These are phyloP conservation scores for Pseudopleuronectes americanus DNA, from an alignment of 2,797 vertebrate genomes.

Conservation along the genomic window DNA sequence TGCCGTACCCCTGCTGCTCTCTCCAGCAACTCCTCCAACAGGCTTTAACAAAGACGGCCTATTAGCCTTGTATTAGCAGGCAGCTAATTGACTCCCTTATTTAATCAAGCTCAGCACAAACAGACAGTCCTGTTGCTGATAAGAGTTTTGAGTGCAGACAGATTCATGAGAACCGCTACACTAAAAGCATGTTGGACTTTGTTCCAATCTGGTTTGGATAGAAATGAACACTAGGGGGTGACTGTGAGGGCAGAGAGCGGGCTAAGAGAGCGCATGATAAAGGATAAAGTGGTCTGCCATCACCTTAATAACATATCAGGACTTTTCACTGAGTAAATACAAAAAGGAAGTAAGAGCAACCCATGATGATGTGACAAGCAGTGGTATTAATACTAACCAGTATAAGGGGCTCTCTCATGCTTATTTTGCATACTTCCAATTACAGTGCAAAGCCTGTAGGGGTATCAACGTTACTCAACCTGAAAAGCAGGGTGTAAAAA, in stretches of 20 bases:
- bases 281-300: conserved; percentile 6
- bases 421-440: neutral
- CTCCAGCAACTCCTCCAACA: conserved; percentile 24
- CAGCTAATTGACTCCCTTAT: conserved; percentile 43
- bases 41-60: conserved; percentile 36
- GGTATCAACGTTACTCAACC: neutral
- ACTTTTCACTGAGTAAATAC: neutral
- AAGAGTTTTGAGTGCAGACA: conserved; percentile 20
- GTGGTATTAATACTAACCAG: neutral
- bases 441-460: neutral
- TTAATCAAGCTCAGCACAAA: conserved; percentile 42
- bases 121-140: conserved; percentile 10
- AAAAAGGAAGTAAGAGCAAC: neutral
- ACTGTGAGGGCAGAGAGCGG: conserved; percentile 40
- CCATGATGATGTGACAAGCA: neutral
- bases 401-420: neutral
- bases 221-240: conserved; percentile 65
- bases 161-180: conserved; percentile 7
- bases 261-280: neutral
- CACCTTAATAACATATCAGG: neutral
- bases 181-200: neutral
- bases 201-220: conserved; percentile 19
- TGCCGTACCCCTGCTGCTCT: conserved; percentile 17
- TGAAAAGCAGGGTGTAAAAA: neutral
- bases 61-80: conserved; percentile 36